These are phyloP conservation scores for Mastacembelus armatus DNA, from an alignment of 2,797 vertebrate genomes.

Conservation along the genomic window DNA sequence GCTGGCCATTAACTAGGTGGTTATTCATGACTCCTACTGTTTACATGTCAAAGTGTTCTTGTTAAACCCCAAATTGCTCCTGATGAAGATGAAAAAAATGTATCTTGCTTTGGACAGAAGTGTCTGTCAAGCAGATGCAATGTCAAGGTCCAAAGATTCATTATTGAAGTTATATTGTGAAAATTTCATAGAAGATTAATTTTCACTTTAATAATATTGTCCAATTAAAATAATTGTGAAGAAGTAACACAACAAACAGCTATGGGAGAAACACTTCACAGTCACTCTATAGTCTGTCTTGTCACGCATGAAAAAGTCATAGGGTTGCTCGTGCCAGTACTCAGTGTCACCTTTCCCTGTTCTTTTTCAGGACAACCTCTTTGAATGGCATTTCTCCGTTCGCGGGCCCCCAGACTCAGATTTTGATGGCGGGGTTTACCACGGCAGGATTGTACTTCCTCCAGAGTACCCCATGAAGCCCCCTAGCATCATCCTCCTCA, in stretches of 20 bases:
- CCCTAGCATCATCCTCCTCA: slow-evolving; percentile 97
- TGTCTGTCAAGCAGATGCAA: too few species aligned
- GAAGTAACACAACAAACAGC: neutral
- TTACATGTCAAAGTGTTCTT: too few species aligned
- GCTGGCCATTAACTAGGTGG: too few species aligned
- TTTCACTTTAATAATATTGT: too few species aligned
- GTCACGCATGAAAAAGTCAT: neutral
- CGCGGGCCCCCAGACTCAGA: slow-evolving; percentile 97
- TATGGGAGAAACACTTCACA: neutral
- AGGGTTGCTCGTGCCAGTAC: neutral
- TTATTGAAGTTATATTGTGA: too few species aligned
- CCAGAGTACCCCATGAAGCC: slow-evolving; percentile 99
- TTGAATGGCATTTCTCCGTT: slow-evolving; percentile 99
- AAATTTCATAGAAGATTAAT: too few species aligned
- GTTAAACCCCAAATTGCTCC: too few species aligned
- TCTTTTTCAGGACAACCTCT: slow-evolving; percentile 92
- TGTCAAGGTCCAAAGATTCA: too few species aligned
- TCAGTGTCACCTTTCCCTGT: slow-evolving; percentile 9
- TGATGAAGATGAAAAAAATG: too few species aligned
- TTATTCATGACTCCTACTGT: too few species aligned
- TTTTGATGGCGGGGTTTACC: slow-evolving; percentile 96
- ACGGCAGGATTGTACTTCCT: slow-evolving; percentile 95
- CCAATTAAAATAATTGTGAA: neutral
- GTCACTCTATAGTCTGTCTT: neutral
- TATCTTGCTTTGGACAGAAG: too few species aligned